Conservation (phyloP, 2,113 vertebrate species). For the Cettia cetti region DNA sequence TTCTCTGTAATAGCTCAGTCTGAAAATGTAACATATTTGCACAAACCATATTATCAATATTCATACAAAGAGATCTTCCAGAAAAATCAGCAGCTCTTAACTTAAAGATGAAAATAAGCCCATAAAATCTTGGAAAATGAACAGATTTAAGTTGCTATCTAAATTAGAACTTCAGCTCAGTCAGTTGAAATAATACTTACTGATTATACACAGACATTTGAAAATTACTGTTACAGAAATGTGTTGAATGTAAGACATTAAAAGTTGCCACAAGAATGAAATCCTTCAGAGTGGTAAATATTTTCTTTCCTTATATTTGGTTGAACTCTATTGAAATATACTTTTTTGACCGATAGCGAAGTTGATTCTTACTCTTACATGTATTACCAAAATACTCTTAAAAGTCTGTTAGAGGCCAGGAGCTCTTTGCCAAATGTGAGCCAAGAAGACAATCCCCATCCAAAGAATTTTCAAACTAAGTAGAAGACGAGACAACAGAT, state of each 20-base stretch:
- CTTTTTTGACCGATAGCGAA: background rate
- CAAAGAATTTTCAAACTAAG: conserved; percentile 36
- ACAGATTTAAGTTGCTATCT: background rate
- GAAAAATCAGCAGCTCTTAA: background rate
- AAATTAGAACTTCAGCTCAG: background rate
- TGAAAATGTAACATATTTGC: background rate
- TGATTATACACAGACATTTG: background rate
- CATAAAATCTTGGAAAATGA: background rate
- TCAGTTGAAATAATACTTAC: background rate
- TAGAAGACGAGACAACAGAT: conserved; percentile 35
- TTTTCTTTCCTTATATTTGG: background rate
- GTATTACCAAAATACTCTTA: background rate
- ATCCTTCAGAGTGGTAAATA: background rate
- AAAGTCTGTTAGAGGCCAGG: background rate
- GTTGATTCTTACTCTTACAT: background rate
- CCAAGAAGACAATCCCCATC: background rate
- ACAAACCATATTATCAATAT: background rate
- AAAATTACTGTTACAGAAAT: background rate
- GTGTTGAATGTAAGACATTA: background rate
- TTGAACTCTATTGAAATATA: background rate
- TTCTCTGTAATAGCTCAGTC: background rate
- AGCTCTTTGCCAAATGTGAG: background rate
- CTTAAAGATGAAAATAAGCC: background rate
- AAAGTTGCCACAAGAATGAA: background rate
- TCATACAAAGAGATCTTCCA: background rate